Evolutionary conservation across 92 coral and sea anemone species (phyloP).

Genomic region (Hydrozoanthus gracilis): DNA sequence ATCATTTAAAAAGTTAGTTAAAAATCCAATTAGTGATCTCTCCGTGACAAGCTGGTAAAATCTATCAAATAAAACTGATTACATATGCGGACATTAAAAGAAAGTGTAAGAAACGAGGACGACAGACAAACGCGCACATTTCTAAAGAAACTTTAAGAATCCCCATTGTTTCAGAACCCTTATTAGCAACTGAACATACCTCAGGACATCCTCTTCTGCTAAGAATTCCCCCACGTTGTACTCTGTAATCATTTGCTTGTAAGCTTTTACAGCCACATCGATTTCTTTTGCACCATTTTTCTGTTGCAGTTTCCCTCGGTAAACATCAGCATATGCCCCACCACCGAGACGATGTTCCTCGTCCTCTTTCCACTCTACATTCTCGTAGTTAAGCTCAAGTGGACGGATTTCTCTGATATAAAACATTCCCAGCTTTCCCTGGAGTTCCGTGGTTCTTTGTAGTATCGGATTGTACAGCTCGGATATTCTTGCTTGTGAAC

Average conservation of each 20-base stretch:
- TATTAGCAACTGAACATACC: no score
- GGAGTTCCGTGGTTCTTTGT: not conserved
- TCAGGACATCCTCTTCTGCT: slow-evolving; percentile 30
- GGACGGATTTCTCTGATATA: slow-evolving; percentile 30
- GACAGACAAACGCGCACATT: no score
- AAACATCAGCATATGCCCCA: slow-evolving; percentile 44
- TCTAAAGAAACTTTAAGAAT: no score
- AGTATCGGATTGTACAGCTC: slow-evolving; percentile 22
- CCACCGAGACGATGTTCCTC: not conserved
- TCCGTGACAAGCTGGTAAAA: no score
- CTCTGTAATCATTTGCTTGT: not conserved
- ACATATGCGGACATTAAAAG: no score
- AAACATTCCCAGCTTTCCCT: no score
- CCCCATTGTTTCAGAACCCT: no score
- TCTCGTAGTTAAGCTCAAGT: not conserved
- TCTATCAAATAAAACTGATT: no score
- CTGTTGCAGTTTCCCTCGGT: slow-evolving; percentile 35
- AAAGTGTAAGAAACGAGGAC: no score
- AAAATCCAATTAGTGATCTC: no score
- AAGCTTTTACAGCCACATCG: slow-evolving; percentile 40
- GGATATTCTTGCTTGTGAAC: not conserved
- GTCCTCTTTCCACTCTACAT: slow-evolving; percentile 47
- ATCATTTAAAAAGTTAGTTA: no score
- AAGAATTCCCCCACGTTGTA: not conserved
- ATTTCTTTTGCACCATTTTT: not conserved